Percentiles rank a stretch among this genome's conserved stretches.
phyloP scores from a whole-genome alignment of 2,888 invertebrate genomes.

The Orthonevra nobilis region DNA sequence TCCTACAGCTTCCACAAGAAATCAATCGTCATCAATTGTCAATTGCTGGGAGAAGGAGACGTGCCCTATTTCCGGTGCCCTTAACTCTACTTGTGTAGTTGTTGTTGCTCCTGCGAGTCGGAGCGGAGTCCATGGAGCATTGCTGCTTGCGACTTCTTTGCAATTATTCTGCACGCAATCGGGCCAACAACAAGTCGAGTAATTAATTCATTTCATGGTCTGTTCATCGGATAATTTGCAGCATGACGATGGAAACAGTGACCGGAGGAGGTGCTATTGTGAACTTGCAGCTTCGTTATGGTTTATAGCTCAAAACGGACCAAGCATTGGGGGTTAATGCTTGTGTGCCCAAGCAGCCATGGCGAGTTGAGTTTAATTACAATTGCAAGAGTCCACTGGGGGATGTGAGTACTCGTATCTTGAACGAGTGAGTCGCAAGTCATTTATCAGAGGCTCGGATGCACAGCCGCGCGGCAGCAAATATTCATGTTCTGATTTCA shows the following conservation, averaged over 20 bases:
- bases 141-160: constrained; percentile 41
- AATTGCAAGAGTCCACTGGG: no score
- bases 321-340: constrained; percentile 4
- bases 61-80: constrained; percentile 31
- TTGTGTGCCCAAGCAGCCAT: constrained; percentile 6
- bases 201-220: constrained; percentile 67
- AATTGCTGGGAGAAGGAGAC: constrained; percentile 1
- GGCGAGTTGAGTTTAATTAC: no score
- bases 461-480: no score
- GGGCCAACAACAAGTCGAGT: constrained; percentile 41
- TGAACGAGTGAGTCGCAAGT: no score
- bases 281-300: constrained; percentile 50
- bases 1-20: constrained; percentile 13
- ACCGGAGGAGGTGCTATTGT: constrained; percentile 3
- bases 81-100: constrained; percentile 39
- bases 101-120: no score
- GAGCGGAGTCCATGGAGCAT: constrained; percentile 46
- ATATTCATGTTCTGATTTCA: no score
- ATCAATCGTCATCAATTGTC: constrained; percentile 48
- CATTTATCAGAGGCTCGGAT: no score
- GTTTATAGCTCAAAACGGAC: constrained; percentile 39
- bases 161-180: constrained; percentile 52
- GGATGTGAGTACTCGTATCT: no score
- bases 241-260: background rate
- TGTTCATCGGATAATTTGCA: constrained; percentile 51